These are phyloP conservation scores for Chelon labrosus DNA, from an alignment of 2,797 vertebrate genomes.

Conservation along the genomic window DNA sequence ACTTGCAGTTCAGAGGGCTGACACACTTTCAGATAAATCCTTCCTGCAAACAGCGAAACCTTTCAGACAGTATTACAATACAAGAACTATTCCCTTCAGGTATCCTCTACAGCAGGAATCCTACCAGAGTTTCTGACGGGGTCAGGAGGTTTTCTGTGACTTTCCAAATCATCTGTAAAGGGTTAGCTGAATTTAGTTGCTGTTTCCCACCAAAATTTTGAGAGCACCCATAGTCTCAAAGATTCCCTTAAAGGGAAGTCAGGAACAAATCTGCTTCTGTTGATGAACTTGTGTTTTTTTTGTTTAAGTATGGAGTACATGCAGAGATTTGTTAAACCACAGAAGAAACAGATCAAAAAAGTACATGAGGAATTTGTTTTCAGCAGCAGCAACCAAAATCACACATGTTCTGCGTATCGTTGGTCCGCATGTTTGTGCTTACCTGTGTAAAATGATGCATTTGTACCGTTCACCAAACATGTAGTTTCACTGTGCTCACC, in stretches of 20 bases:
- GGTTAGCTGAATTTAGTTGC: background rate
- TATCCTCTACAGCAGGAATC: background rate
- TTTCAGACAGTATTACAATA: conserved; percentile 39
- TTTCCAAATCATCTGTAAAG: background rate
- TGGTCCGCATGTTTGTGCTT: no score
- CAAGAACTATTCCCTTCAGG: background rate
- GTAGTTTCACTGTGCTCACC: no score
- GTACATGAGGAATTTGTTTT: no score
- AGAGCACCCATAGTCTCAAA: background rate
- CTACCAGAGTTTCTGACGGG: background rate
- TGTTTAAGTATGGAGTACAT: background rate
- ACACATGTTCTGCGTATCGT: no score
- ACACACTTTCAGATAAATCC: conserved; percentile 41
- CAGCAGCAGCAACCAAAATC: no score
- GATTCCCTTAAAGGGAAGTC: background rate
- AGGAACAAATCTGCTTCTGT: background rate
- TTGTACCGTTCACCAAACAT: no score
- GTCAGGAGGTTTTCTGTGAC: background rate
- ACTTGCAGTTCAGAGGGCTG: conserved; percentile 44
- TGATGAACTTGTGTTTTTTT: background rate
- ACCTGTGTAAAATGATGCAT: no score
- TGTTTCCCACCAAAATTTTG: background rate
- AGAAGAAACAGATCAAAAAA: no score
- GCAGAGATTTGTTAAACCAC: background rate
- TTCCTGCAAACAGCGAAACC: conserved; percentile 36